Percentiles rank a stretch among this genome's conserved stretches.
phyloP scores from a whole-genome alignment of 2,113 vertebrate species.

The Percopsis transmontana region DNA sequence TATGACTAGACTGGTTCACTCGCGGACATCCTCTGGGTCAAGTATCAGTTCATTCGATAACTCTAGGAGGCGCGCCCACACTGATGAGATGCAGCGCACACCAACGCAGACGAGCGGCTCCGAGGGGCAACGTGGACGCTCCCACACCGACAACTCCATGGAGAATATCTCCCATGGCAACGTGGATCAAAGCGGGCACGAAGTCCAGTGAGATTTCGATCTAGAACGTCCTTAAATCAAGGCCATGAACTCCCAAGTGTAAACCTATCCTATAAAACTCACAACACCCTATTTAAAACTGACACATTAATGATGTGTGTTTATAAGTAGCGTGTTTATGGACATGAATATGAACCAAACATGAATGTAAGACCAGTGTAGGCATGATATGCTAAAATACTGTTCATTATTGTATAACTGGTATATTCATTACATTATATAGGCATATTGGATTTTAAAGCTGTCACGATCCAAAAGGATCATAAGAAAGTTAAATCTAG shows the following conservation, averaged over 20 bases:
- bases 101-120: slow-evolving; percentile 68
- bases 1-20: slow-evolving; percentile 92
- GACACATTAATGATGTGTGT: too few relatives aligned
- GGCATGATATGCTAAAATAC: slow-evolving; percentile 3
- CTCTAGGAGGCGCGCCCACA: slow-evolving; percentile 80
- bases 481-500: too few relatives aligned
- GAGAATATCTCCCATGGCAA: slow-evolving; percentile 75
- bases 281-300: background rate
- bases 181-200: slow-evolving; percentile 71
- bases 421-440: slow-evolving; percentile 17
- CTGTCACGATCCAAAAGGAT: too few relatives aligned
- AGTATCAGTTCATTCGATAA: slow-evolving; percentile 84
- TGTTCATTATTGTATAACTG: background rate
- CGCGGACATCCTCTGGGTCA: slow-evolving; percentile 86
- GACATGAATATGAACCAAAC: slow-evolving; percentile 3
- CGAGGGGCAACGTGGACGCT: slow-evolving; percentile 64
- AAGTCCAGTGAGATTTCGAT: slow-evolving; percentile 87
- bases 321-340: too few relatives aligned
- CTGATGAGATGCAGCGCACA: slow-evolving; percentile 63
- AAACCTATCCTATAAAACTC: slow-evolving; percentile 3
- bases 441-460: background rate
- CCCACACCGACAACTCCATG: slow-evolving; percentile 80
- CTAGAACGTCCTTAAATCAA: slow-evolving; percentile 58
- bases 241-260: slow-evolving; percentile 1
- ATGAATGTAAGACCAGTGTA: background rate